phyloP scores from a whole-genome alignment of 1,140 invertebrate species.

The Sesamia nonagrioides region DNA sequence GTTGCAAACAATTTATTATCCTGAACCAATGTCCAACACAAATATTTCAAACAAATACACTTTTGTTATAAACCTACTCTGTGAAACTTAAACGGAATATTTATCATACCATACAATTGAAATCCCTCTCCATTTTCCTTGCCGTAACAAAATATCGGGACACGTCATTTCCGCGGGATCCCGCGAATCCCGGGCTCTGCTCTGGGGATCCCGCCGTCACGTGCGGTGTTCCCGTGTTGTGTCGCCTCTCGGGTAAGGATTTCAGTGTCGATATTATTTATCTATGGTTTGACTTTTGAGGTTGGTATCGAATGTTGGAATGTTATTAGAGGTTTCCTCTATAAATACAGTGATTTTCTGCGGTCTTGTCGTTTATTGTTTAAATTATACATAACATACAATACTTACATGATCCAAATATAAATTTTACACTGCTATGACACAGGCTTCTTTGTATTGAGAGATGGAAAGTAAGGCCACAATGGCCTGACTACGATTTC shows the following conservation, averaged over 20 bases:
- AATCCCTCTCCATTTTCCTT: slow-evolving; percentile 37
- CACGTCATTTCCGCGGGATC: slow-evolving; percentile 41
- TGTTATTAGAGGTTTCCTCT: neutral
- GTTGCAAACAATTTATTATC: slow-evolving; percentile 7
- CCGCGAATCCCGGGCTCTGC: slow-evolving; percentile 25
- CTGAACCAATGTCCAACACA: slow-evolving; percentile 2
- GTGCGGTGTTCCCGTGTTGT: slow-evolving; percentile 33
- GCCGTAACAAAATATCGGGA: slow-evolving; percentile 43
- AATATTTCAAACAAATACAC: slow-evolving; percentile 9
- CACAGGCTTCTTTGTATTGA: too few relatives aligned
- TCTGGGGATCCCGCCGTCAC: slow-evolving; percentile 37
- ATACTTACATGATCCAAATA: too few relatives aligned
- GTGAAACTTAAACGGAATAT: slow-evolving; percentile 20
- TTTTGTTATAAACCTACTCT: neutral
- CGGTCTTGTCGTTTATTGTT: too few relatives aligned
- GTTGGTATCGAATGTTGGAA: neutral
- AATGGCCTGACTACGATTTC: too few relatives aligned
- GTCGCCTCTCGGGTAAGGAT: slow-evolving; percentile 6
- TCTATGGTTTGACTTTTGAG: slow-evolving; percentile 9
- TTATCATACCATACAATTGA: slow-evolving; percentile 34
- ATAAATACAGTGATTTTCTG: neutral
- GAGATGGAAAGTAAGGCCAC: too few relatives aligned
- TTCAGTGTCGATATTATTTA: slow-evolving; percentile 25
- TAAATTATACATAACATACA: too few relatives aligned
- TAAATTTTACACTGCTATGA: too few relatives aligned